These are phyloP conservation scores for Cecropterus lyciades DNA, from an alignment of 1,140 invertebrate species.

Conservation along the genomic window DNA sequence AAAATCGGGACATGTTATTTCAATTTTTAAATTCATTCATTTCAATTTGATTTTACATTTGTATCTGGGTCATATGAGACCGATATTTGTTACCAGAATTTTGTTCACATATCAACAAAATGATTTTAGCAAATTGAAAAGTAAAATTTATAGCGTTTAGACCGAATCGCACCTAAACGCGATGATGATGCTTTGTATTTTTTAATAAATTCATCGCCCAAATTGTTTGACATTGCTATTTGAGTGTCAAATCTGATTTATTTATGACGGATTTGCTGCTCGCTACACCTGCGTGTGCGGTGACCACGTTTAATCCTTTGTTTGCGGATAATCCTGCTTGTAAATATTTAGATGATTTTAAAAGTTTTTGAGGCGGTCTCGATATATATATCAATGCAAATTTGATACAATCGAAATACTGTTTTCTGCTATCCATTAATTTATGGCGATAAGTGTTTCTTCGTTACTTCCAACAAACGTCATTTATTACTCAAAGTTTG, in stretches of 20 bases:
- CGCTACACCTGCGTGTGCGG: slow-evolving; percentile 62
- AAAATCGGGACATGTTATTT: too few relatives aligned
- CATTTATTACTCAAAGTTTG: too few relatives aligned
- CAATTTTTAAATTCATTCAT: too few relatives aligned
- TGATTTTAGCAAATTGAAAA: background rate
- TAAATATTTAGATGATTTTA: slow-evolving; percentile 26
- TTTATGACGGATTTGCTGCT: slow-evolving; percentile 66
- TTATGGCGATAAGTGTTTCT: too few relatives aligned
- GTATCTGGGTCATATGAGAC: too few relatives aligned
- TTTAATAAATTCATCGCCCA: slow-evolving; percentile 56
- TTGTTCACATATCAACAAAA: too few relatives aligned
- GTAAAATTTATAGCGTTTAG: slow-evolving; percentile 10
- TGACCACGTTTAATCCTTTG: slow-evolving; percentile 51
- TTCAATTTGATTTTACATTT: too few relatives aligned
- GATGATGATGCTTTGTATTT: slow-evolving; percentile 39
- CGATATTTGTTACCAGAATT: too few relatives aligned
- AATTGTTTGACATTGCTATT: slow-evolving; percentile 61
- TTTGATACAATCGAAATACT: too few relatives aligned
- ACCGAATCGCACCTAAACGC: slow-evolving; percentile 33
- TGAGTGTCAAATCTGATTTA: slow-evolving; percentile 74
- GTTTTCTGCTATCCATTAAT: too few relatives aligned
- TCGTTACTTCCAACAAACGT: too few relatives aligned
- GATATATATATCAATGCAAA: too few relatives aligned
- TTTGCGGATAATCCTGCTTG: slow-evolving; percentile 42
- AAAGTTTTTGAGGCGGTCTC: background rate